Conservation (phyloP, 1,140 invertebrate genomes). For the Bombus sylvicola region DNA sequence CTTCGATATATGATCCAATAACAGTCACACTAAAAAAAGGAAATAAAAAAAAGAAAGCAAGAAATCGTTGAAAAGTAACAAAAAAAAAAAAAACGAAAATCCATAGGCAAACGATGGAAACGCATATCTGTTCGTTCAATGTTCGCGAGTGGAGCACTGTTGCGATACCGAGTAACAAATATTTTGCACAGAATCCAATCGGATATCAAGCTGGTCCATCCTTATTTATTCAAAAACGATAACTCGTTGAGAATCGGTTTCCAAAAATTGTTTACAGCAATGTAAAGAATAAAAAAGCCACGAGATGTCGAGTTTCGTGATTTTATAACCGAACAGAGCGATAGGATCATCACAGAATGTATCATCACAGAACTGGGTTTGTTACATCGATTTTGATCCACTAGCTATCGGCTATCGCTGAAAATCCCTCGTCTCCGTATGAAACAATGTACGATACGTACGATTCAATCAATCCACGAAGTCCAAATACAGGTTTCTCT, state of each 20-base stretch:
- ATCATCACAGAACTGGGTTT: background rate
- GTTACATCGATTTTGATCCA: conserved; percentile 9
- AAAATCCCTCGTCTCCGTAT: background rate
- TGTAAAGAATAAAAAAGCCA: background rate
- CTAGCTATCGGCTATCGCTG: background rate
- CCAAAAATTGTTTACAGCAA: background rate
- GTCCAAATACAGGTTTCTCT: background rate
- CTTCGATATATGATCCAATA: background rate
- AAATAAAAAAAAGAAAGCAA: background rate
- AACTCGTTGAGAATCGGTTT: background rate
- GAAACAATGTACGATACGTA: background rate
- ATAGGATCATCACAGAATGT: too few relatives aligned
- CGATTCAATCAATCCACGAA: conserved; percentile 1
- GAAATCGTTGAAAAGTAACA: background rate
- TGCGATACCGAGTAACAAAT: background rate
- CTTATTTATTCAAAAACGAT: background rate
- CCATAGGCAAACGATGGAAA: too few relatives aligned
- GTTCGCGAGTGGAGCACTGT: background rate
- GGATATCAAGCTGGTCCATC: background rate
- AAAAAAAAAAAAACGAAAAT: background rate
- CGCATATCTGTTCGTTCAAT: too few relatives aligned
- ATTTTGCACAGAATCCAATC: background rate
- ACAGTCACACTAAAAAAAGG: too few relatives aligned
- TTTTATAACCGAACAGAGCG: too few relatives aligned
- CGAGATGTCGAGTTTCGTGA: too few relatives aligned